Evolutionary conservation across 2,888 invertebrate genomes (phyloP), one percentile per base, ranked within the genome.

Genomic region (Harmothoe impar): DNA sequence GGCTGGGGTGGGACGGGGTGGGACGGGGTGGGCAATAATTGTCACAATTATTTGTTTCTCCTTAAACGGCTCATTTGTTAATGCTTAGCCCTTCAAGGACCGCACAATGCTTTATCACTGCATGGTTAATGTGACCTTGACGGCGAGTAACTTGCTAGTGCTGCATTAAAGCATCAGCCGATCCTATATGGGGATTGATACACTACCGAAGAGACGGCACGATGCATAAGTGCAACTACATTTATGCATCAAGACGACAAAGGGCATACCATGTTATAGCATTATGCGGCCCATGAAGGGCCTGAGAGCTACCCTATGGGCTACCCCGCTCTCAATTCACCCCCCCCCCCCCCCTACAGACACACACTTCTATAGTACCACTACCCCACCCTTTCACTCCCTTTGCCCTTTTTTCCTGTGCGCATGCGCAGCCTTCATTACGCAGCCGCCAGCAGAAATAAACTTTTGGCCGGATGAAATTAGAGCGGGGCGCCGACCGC

Each of bases 41-140:
- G 62, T 62, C 62, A 62, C 62, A 62, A 62, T 62, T 81, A 81
- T 81, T 81, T 81, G 81, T 81, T 81, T 81, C 81, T 77, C 81
- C 35, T 81, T 81, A 35, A 81, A 43, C 35, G 33, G 43, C 35
- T 81, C 43, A 81, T 81, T 81, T 81, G 81, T 81, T 81, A 81
- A 81, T 81, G 81, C 31, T 25, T 25, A 29, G 62, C 54, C n/a
- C n/a, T n/a, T n/a, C n/a, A n/a, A n/a, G n/a, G n/a, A n/a, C n/a
- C n/a, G n/a, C n/a, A n/a, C n/a, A n/a, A n/a, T n/a, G n/a, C n/a
- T n/a, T n/a, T n/a, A n/a, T n/a, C n/a, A n/a, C n/a, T n/a, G n/a
- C n/a, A n/a, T n/a, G n/a, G n/a, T n/a, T n/a, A n/a, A n/a, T n/a
- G n/a, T n/a, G n/a, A n/a, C n/a, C n/a, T n/a, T n/a, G n/a, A n/a